These are phyloP conservation scores for Menura novaehollandiae DNA, from an alignment of 2,113 vertebrate species.

Conservation along the genomic window DNA sequence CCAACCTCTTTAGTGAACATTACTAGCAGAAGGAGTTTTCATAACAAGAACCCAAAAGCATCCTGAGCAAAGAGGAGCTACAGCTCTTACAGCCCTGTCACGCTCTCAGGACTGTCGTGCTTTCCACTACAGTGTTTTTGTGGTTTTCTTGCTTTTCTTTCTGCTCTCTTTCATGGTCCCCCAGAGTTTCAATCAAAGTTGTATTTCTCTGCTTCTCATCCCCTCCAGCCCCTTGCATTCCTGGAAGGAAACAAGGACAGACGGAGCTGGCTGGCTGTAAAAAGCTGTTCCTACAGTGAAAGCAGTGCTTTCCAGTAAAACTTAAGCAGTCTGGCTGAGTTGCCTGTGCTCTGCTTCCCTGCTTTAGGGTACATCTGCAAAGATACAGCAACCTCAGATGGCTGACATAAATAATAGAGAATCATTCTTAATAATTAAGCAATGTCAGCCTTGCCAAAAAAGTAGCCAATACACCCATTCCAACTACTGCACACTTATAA, in stretches of 20 bases:
- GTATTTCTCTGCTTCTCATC: background rate
- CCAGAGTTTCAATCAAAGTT: slow-evolving; percentile 1
- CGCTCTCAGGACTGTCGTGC: background rate
- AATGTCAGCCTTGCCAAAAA: slow-evolving; percentile 11
- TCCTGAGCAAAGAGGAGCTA: background rate
- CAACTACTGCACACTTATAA: background rate
- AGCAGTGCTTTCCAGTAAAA: slow-evolving; percentile 22
- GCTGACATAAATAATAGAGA: slow-evolving; percentile 36
- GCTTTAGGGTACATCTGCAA: slow-evolving; percentile 48
- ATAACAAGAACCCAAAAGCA: background rate
- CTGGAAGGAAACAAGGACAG: slow-evolving; percentile 39
- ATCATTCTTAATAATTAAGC: background rate
- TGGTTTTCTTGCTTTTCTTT: background rate
- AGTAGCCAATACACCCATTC: background rate
- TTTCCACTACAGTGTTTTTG: background rate
- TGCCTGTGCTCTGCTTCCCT: background rate
- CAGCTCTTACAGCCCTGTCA: background rate
- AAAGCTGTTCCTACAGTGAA: slow-evolving; percentile 12
- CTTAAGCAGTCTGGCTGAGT: background rate
- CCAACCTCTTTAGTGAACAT: background rate
- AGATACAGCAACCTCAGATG: slow-evolving; percentile 15
- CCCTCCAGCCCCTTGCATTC: background rate
- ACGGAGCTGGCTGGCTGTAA: background rate
- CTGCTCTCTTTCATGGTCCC: background rate
- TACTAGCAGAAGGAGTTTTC: background rate